Percentiles rank a stretch among this genome's conserved stretches.
Evolutionary conservation across 2,797 vertebrate species (phyloP).

Genomic region (Myotis myotis): DNA sequence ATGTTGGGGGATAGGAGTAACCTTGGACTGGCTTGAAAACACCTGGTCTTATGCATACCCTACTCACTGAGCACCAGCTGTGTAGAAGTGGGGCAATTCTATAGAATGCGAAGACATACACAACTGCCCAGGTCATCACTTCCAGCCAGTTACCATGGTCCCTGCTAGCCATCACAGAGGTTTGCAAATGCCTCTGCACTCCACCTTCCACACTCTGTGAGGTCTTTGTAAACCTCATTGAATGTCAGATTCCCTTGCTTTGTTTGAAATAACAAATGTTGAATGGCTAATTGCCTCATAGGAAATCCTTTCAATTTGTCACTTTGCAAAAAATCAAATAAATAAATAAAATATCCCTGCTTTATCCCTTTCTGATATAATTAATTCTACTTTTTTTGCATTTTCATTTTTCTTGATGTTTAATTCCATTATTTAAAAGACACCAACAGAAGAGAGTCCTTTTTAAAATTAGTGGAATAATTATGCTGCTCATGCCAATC

Average conservation of each 20-base stretch:
- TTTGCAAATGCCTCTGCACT: not conserved
- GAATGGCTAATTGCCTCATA: conserved; percentile 61
- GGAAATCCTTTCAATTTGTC: conserved; percentile 55
- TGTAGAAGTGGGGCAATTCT: not conserved
- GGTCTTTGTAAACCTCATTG: conserved; percentile 54
- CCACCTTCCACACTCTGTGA: not conserved
- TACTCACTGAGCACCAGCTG: not conserved
- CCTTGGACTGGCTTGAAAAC: not conserved
- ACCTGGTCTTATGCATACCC: not conserved
- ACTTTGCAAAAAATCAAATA: conserved; percentile 66
- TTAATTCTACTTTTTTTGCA: conserved; percentile 75
- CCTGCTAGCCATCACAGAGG: not conserved
- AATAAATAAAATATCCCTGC: conserved; percentile 36
- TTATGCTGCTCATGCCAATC: conserved; percentile 75
- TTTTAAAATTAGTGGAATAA: conserved; percentile 78
- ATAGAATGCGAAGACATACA: not conserved
- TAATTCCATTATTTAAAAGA: conserved; percentile 80
- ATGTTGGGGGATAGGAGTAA: not conserved
- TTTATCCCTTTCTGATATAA: conserved; percentile 72
- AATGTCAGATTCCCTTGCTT: conserved; percentile 59
- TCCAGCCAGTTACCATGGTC: not conserved
- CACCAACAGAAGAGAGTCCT: conserved; percentile 76
- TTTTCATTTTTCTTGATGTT: conserved; percentile 79
- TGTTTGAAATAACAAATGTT: conserved; percentile 61
- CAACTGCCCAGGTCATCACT: not conserved